Percentiles rank a stretch among this genome's conserved stretches.
Conservation (phyloP, 2,888 invertebrate genomes). For the Epirrhoe alternata region DNA sequence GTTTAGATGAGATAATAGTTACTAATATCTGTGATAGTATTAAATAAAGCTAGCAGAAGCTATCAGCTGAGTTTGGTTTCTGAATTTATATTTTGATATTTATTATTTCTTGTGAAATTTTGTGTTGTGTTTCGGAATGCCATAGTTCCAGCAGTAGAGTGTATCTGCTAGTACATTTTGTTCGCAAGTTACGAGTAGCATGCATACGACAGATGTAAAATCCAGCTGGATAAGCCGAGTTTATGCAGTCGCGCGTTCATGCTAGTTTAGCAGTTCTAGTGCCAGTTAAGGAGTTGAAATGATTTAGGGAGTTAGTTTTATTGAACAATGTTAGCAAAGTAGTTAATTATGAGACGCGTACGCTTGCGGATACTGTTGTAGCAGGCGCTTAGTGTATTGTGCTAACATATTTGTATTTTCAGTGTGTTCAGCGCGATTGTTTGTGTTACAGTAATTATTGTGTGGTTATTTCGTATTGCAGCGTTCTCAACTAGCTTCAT, state of each 20-base stretch:
- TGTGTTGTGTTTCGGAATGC: not conserved
- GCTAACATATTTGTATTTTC: conserved; percentile 22
- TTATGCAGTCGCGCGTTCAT: conserved; percentile 39
- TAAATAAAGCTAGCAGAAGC: too few species aligned
- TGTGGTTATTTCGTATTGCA: not conserved
- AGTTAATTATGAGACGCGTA: conserved; percentile 35
- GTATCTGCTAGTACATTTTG: conserved; percentile 27
- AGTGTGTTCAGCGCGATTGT: conserved; percentile 8
- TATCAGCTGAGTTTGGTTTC: too few species aligned
- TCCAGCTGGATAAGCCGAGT: conserved; percentile 37
- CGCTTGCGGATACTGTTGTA: conserved; percentile 8
- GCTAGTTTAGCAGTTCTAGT: conserved; percentile 34
- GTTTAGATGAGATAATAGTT: too few species aligned
- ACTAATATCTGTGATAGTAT: too few species aligned
- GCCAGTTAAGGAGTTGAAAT: conserved; percentile 40
- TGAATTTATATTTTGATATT: too few species aligned
- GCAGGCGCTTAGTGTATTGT: conserved; percentile 14
- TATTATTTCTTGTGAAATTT: too few species aligned
- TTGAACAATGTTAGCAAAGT: conserved; percentile 29
- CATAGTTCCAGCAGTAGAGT: conserved; percentile 10
- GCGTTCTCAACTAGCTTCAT: not conserved
- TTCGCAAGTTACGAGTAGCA: conserved; percentile 38
- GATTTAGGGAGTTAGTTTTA: conserved; percentile 39
- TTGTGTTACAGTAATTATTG: conserved; percentile 7
- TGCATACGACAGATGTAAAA: conserved; percentile 39